A percentile compares a stretch with the other conserved stretches of the same genome.
phyloP scores from a whole-genome alignment of 2,113 vertebrate genomes.

The Seriola quinqueradiata region DNA sequence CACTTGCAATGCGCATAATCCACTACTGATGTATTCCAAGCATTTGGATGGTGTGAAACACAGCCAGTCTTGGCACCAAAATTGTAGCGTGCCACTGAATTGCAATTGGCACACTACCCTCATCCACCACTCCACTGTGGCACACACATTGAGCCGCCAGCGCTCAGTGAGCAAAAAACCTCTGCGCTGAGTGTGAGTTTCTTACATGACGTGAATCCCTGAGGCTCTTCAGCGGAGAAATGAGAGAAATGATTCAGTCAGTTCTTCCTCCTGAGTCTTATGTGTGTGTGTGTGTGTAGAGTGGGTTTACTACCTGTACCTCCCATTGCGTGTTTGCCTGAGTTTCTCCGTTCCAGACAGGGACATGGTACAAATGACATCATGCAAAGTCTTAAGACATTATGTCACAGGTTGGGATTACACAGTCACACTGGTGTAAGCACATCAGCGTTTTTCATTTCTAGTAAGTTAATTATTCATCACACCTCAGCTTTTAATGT shows the following conservation, averaged over 20 bases:
- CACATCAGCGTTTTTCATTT: not conserved
- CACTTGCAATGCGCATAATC: not conserved
- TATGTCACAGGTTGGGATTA: not conserved
- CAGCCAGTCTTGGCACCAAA: not conserved
- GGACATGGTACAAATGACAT: not conserved
- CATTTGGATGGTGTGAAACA: not conserved
- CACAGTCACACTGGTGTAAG: not conserved
- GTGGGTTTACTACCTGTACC: not conserved
- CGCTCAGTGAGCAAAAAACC: not conserved
- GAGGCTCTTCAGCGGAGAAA: not conserved
- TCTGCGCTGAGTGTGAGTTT: not conserved
- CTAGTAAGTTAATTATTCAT: conserved; percentile 30
- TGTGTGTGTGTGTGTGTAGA: not conserved
- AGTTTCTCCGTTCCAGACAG: not conserved
- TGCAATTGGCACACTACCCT: not conserved
- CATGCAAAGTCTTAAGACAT: not conserved
- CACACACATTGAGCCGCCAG: not conserved
- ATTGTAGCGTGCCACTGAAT: not conserved
- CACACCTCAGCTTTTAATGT: conserved; percentile 27
- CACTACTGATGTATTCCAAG: not conserved
- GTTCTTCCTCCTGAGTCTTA: conserved; percentile 12
- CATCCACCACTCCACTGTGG: not conserved
- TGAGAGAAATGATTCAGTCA: conserved; percentile 10
- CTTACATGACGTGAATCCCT: not conserved
- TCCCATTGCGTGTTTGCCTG: not conserved